phyloP scores from a whole-genome alignment of 2,888 invertebrate genomes.

The Melipona beecheii region DNA sequence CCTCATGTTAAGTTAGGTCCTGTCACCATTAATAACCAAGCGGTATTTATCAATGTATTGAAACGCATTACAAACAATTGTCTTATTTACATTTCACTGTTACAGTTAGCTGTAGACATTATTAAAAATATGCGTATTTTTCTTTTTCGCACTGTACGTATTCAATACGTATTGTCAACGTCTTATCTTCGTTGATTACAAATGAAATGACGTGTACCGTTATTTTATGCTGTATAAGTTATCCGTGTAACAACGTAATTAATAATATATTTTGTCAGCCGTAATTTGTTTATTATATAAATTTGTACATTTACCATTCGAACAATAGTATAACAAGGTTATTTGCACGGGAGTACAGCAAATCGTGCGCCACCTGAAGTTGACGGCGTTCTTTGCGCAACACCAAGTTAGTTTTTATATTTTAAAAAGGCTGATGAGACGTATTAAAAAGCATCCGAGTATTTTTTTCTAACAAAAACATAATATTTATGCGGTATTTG shows the following conservation, averaged over 20 bases:
- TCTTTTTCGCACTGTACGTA: conserved; percentile 19
- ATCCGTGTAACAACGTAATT: not conserved
- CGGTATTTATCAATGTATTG: conserved; percentile 25
- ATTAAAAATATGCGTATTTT: not conserved
- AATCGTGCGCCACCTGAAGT: conserved; percentile 62
- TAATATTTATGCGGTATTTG: not conserved
- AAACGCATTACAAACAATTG: conserved; percentile 17
- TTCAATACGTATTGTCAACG: conserved; percentile 15
- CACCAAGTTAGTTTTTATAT: conserved; percentile 36
- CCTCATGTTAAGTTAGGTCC: conserved; percentile 73
- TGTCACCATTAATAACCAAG: conserved; percentile 47
- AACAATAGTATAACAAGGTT: conserved; percentile 61
- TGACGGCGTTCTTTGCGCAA: conserved; percentile 52
- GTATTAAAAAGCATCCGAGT: not conserved
- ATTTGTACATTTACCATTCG: conserved; percentile 44
- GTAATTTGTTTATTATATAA: conserved; percentile 30
- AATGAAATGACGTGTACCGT: conserved; percentile 11
- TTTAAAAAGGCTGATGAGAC: conserved; percentile 2
- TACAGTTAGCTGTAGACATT: not conserved
- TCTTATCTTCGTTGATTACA: conserved; percentile 6
- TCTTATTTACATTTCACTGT: conserved; percentile 17
- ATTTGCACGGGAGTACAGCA: conserved; percentile 60
- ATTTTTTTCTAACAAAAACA: not conserved
- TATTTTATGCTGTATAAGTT: not conserved
- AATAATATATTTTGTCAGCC: not conserved